phyloP scores from a whole-genome alignment of 35 echinoderm and acorn worm species.

The Ptychodera flava region DNA sequence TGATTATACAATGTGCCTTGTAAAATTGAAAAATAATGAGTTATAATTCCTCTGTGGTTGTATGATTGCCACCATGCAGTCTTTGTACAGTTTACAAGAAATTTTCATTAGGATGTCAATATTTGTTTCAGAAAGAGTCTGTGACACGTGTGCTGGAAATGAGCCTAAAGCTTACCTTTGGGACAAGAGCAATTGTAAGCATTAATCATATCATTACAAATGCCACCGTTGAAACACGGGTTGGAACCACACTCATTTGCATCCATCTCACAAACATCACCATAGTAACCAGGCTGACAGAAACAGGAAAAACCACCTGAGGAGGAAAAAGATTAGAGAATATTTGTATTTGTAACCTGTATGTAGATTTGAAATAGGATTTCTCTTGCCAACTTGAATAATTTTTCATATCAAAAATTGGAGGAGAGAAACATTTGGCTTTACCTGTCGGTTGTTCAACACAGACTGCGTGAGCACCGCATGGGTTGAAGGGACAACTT shows the following conservation, averaged over 20 bases:
- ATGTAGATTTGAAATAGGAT: not conserved
- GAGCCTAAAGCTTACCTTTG: slow-evolving; percentile 50
- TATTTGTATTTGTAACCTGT: not conserved
- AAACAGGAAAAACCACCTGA: slow-evolving; percentile 81
- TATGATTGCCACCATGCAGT: too few relatives aligned
- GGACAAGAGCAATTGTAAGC: slow-evolving; percentile 57
- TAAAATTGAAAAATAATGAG: too few relatives aligned
- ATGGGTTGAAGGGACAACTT: slow-evolving; percentile 93
- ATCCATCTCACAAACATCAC: slow-evolving; percentile 47
- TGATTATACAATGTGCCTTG: too few relatives aligned
- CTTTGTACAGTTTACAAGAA: too few relatives aligned
- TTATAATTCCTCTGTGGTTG: too few relatives aligned
- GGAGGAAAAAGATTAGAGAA: not conserved
- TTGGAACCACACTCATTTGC: slow-evolving; percentile 84
- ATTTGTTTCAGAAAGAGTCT: too few relatives aligned
- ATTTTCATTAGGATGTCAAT: too few relatives aligned
- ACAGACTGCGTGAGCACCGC: slow-evolving; percentile 79
- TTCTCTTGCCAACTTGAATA: not conserved
- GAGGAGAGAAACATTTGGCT: too few relatives aligned
- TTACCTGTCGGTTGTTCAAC: slow-evolving; percentile 86
- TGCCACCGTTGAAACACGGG: slow-evolving; percentile 68
- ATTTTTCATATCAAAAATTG: too few relatives aligned
- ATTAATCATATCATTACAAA: slow-evolving; percentile 62
- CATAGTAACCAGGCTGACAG: slow-evolving; percentile 83
- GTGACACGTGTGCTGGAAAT: too few relatives aligned